Evolutionary conservation across 2,797 vertebrate species (phyloP).

Genomic region (Bryconaethiops microstoma): DNA sequence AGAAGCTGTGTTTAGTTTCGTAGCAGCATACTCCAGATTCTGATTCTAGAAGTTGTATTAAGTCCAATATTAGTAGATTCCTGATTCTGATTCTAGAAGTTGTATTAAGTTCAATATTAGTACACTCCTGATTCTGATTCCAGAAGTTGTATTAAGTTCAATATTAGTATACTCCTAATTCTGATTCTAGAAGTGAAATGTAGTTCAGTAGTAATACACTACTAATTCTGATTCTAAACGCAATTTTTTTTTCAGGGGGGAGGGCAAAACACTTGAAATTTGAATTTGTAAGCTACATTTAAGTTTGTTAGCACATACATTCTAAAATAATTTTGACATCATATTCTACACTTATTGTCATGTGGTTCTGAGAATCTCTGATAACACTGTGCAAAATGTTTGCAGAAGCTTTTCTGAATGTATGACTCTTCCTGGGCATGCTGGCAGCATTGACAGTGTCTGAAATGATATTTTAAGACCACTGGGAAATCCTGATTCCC

Average conservation of each 20-base stretch:
- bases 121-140: not conserved
- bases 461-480: slow-evolving; percentile 60
- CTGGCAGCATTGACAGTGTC: slow-evolving; percentile 48
- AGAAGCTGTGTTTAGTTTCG: not conserved
- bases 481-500: slow-evolving; percentile 60
- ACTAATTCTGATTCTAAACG: not conserved
- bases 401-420: slow-evolving; percentile 64
- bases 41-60: slow-evolving; percentile 11
- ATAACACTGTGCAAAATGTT: slow-evolving; percentile 18
- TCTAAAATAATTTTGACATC: not conserved
- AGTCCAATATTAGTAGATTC: not conserved
- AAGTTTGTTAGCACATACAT: too few relatives aligned
- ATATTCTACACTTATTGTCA: slow-evolving; percentile 4
- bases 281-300: too few relatives aligned
- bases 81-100: not conserved
- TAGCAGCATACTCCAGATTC: not conserved
- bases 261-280: too few relatives aligned
- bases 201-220: not conserved
- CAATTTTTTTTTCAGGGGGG: too few relatives aligned
- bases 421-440: slow-evolving; percentile 52
- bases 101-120: not conserved
- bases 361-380: not conserved
- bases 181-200: not conserved
- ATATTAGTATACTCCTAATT: not conserved
- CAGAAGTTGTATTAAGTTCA: not conserved